phyloP scores from a whole-genome alignment of 2,888 invertebrate species.

The Resseliella maxima region DNA sequence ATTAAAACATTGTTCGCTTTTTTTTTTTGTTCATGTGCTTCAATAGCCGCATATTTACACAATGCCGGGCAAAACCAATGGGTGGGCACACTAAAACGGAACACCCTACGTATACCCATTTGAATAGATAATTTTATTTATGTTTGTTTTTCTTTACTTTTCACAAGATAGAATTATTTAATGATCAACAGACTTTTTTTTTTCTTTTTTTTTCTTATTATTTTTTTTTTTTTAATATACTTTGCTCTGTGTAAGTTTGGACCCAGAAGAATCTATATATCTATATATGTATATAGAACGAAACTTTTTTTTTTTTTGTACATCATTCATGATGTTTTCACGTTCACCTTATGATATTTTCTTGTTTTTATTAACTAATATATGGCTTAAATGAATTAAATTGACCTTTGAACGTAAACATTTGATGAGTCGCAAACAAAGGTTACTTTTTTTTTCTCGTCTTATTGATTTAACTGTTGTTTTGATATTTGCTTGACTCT shows the following conservation, averaged over 20 bases:
- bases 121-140: neutral
- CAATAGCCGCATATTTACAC: slow-evolving; percentile 6
- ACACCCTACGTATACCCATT: neutral
- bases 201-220: neutral
- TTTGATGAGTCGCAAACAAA: neutral
- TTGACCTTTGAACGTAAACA: slow-evolving; percentile 2
- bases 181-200: slow-evolving; percentile 27
- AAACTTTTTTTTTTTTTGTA: neutral
- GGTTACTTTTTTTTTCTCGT: neutral
- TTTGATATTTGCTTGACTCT: too few species aligned
- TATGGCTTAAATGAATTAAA: neutral
- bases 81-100: neutral
- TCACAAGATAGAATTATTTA: neutral
- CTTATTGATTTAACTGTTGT: too few species aligned
- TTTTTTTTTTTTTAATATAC: neutral
- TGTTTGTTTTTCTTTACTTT: neutral
- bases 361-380: neutral
- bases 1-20: neutral
- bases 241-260: slow-evolving; percentile 26
- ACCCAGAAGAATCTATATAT: slow-evolving; percentile 31
- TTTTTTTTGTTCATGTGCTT: neutral
- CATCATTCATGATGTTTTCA: neutral
- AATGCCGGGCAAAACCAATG: slow-evolving; percentile 15
- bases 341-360: neutral
- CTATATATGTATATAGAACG: slow-evolving; percentile 26